Conservation (phyloP, 2,888 invertebrate species). For the Eupithecia subfuscata region DNA sequence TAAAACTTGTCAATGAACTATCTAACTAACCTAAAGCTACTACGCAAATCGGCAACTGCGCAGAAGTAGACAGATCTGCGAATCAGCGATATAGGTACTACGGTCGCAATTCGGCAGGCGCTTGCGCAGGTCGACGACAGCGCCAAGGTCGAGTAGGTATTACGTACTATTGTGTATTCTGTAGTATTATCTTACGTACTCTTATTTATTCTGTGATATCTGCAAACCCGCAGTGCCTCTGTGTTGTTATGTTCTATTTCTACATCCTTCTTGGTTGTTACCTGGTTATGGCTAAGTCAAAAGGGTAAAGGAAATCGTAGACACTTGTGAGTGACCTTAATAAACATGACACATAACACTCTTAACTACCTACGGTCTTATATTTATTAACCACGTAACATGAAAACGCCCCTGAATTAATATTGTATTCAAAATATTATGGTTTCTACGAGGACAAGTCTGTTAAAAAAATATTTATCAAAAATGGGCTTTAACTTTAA, state of each 20-base stretch:
- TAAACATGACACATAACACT: too few species aligned
- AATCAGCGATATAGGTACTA: slow-evolving; percentile 10
- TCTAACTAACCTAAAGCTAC: neutral
- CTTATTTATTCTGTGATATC: neutral
- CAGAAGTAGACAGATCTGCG: slow-evolving; percentile 12
- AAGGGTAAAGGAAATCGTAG: neutral
- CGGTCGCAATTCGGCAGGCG: slow-evolving; percentile 66
- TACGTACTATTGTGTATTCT: neutral
- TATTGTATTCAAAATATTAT: too few species aligned
- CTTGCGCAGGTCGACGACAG: slow-evolving; percentile 77
- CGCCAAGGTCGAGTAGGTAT: slow-evolving; percentile 61
- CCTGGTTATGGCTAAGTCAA: neutral
- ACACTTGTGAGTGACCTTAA: too few species aligned
- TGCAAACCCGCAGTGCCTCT: slow-evolving; percentile 47
- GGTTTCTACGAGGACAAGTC: too few species aligned
- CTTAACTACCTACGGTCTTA: too few species aligned
- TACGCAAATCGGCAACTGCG: neutral
- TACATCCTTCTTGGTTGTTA: neutral
- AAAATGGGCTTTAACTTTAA: too few species aligned
- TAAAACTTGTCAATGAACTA: neutral
- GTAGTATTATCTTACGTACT: slow-evolving; percentile 34
- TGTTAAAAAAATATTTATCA: too few species aligned
- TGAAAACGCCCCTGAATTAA: too few species aligned
- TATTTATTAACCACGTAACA: too few species aligned
- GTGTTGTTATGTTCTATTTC: slow-evolving; percentile 20